phyloP scores from a whole-genome alignment of 2,888 invertebrate genomes.

The Caenorhabditis sp. region DNA sequence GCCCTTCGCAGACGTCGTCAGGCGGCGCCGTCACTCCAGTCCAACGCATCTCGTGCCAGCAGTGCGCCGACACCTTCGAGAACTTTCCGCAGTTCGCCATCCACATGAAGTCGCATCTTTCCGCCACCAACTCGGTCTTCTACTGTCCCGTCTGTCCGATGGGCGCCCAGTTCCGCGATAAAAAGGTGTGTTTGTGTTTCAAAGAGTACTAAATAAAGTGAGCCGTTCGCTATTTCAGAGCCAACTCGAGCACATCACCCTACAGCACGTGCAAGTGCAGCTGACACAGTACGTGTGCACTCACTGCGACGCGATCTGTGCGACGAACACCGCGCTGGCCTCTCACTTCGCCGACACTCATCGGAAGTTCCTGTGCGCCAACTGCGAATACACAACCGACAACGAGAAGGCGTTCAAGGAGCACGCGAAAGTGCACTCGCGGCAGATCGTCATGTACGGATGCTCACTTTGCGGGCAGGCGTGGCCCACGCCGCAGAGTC shows the following conservation, averaged over 20 bases:
- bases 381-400: constrained; percentile 47
- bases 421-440: constrained; percentile 47
- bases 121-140: background rate
- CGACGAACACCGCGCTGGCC: background rate
- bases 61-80: constrained; percentile 57
- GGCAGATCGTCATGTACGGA: constrained; percentile 42
- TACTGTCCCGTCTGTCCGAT: constrained; percentile 24
- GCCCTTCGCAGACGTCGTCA: background rate
- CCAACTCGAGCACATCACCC: constrained; percentile 55
- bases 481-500: constrained; percentile 22
- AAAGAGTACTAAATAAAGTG: background rate
- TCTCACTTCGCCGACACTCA: constrained; percentile 54
- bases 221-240: constrained; percentile 30
- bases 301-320: constrained; percentile 42
- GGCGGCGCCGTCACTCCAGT: constrained; percentile 8
- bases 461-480: constrained; percentile 51
- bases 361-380: constrained; percentile 45
- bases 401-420: constrained; percentile 58
- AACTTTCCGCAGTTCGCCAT: constrained; percentile 54
- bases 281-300: constrained; percentile 42
- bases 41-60: constrained; percentile 56
- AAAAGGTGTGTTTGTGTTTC: constrained; percentile 19
- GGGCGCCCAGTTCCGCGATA: constrained; percentile 15
- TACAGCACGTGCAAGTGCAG: constrained; percentile 53
- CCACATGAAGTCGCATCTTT: constrained; percentile 58